A percentile compares a stretch with the other conserved stretches of the same genome.
Evolutionary conservation across 2,888 invertebrate genomes (phyloP).

Genomic region (Rhodophaea formosa): DNA sequence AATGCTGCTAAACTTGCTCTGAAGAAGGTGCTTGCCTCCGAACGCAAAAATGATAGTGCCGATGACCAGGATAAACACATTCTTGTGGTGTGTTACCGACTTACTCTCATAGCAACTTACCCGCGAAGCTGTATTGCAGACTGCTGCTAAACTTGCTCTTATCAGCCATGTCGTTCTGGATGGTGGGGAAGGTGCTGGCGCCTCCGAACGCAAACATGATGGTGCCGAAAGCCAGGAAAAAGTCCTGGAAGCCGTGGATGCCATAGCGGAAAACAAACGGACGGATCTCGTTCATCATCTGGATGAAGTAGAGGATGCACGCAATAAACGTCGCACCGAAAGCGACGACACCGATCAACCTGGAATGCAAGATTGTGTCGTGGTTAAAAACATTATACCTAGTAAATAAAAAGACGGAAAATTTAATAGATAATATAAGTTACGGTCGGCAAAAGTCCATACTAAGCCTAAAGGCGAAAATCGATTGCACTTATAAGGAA

Average conservation of each 20-base stretch:
- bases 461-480: too few relatives aligned
- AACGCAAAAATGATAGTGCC: conserved; percentile 87
- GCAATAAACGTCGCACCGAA: conserved; percentile 82
- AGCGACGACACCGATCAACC: conserved; percentile 84
- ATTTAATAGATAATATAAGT: too few relatives aligned
- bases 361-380: conserved; percentile 42
- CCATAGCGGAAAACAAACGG: conserved; percentile 70
- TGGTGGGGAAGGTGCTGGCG: conserved; percentile 88
- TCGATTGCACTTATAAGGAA: too few relatives aligned
- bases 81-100: too few relatives aligned
- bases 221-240: conserved; percentile 86
- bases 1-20: conserved; percentile 83
- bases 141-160: conserved; percentile 84
- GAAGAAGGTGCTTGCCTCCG: conserved; percentile 88
- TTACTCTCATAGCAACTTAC: too few relatives aligned
- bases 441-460: too few relatives aligned
- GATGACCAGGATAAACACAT: conserved; percentile 86
- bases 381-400: too few relatives aligned
- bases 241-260: conserved; percentile 81
- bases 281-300: conserved; percentile 79
- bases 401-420: too few relatives aligned
- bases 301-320: conserved; percentile 82
- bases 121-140: conserved; percentile 81
- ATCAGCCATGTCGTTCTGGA: conserved; percentile 88
- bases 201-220: conserved; percentile 88